Evolutionary conservation across 2,888 invertebrate genomes (phyloP), one percentile per base, ranked within the genome.

Genomic region (Prosopocoilus inquinatus): DNA sequence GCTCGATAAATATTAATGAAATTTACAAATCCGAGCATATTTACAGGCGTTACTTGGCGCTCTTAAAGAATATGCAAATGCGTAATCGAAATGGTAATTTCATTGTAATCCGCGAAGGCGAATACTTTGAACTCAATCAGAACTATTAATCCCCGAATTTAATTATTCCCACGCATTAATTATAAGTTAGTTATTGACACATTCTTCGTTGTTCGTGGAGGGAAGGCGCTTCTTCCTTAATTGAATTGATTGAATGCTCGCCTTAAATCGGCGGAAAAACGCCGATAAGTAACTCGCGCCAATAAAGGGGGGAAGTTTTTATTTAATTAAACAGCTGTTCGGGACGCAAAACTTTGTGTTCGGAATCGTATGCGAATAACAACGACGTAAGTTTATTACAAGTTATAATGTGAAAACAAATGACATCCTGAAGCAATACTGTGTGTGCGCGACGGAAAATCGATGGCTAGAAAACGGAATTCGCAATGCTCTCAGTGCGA

Each of bases 81-180:
- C 20, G 41, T 41, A 55, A 55, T 55, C 55, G 46, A 50, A 55
- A 55, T 55, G 55, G 47, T 55, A 55, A 55, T 55, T 50, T 34
- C 9, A 12, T 46, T 45, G 45, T 55, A 55, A 55, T 50, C 41
- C 50, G 12, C 35, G 38, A 50, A 33, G 50, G 38, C 50, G 38
- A 55, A 50, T 55, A 41, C 55, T 50, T 47, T 47, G 60, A 64
- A 64, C 63, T 65, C 64, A 64, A 67, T 67, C 67, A 66, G 64
- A 67, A 67, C 66, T 67, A 67, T 66, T 66, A 67, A 64, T 64
- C 64, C 39, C 47, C 60, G 57, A 63, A 63, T 62, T 66, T 62
- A 62, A 64, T 64, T 63, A 64, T 66, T 55, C 59, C 53, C 50
- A 55, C 50, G 58, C 58, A 59, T 63, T 60, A 56, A 64, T 64